Evolutionary conservation across 2,888 invertebrate genomes (phyloP).

Genomic region (Metellina segmentata): DNA sequence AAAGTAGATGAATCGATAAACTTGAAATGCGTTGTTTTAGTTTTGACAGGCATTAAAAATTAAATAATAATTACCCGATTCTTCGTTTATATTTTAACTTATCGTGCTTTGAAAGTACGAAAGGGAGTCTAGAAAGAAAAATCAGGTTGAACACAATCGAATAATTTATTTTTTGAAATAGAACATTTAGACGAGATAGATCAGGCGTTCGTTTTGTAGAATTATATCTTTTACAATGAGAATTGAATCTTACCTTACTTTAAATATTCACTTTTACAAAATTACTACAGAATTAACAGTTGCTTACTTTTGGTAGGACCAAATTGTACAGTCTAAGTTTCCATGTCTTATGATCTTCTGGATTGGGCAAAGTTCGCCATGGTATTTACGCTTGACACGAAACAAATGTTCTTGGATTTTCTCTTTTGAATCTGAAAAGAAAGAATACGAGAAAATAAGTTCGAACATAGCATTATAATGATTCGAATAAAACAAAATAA

Average conservation of each 20-base stretch:
- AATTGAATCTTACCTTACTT: neutral
- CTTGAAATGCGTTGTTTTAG: neutral
- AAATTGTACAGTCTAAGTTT: constrained; percentile 32
- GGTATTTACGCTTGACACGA: neutral
- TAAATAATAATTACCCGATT: neutral
- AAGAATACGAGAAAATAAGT: neutral
- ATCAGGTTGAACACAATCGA: too few species aligned
- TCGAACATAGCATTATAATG: too few species aligned
- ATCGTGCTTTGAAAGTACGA: too few species aligned
- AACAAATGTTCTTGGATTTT: neutral
- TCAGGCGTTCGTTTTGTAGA: too few species aligned
- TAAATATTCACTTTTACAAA: too few species aligned
- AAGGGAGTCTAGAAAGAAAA: too few species aligned
- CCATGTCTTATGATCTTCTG: neutral
- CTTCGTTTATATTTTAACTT: neutral
- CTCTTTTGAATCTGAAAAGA: neutral
- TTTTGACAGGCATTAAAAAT: neutral
- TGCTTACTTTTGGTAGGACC: constrained; percentile 46
- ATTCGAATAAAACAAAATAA: too few species aligned
- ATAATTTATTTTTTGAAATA: too few species aligned
- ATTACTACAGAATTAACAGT: neutral
- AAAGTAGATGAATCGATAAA: neutral
- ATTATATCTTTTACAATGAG: neutral
- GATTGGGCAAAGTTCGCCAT: neutral
- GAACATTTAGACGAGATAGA: too few species aligned